Percentiles rank a stretch among this genome's conserved stretches.
phyloP scores from a whole-genome alignment of 1,140 invertebrate genomes.

The Euwallacea fornicatus region DNA sequence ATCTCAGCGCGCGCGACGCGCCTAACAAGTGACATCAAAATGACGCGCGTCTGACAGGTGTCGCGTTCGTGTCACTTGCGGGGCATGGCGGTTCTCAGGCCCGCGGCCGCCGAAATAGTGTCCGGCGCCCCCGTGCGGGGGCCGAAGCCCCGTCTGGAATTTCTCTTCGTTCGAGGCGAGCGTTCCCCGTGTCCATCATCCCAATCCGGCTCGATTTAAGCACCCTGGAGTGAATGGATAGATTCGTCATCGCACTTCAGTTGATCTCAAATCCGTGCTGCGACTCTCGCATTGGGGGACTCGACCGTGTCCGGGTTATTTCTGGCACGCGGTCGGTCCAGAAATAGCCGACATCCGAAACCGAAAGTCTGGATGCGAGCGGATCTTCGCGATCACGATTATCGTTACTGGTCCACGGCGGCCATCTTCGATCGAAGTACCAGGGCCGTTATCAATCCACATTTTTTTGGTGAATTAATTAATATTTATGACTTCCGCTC shows the following conservation, averaged over 20 bases:
- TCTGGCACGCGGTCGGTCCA: neutral
- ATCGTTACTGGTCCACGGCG: neutral
- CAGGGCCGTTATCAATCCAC: neutral
- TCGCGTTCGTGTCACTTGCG: too few species aligned
- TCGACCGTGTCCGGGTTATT: neutral
- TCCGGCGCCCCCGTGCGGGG: too few species aligned
- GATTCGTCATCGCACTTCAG: slow-evolving; percentile 3
- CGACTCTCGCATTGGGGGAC: slow-evolving; percentile 14
- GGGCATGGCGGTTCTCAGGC: too few species aligned
- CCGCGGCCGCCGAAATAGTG: too few species aligned
- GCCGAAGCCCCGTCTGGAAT: too few species aligned
- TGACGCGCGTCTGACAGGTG: too few species aligned
- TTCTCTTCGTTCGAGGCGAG: too few species aligned
- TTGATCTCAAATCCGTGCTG: slow-evolving; percentile 9
- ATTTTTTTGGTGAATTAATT: slow-evolving; percentile 8
- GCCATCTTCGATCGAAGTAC: neutral
- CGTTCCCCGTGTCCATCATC: too few species aligned
- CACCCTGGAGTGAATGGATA: neutral
- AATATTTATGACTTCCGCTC: slow-evolving; percentile 8
- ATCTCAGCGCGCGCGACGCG: too few species aligned
- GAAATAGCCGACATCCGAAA: slow-evolving; percentile 26
- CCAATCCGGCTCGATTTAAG: neutral
- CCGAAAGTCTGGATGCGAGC: slow-evolving; percentile 22
- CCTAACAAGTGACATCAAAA: too few species aligned
- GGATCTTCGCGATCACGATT: neutral